Evolutionary conservation across 2,113 vertebrate genomes (phyloP).

Genomic region (Colaptes auratus): DNA sequence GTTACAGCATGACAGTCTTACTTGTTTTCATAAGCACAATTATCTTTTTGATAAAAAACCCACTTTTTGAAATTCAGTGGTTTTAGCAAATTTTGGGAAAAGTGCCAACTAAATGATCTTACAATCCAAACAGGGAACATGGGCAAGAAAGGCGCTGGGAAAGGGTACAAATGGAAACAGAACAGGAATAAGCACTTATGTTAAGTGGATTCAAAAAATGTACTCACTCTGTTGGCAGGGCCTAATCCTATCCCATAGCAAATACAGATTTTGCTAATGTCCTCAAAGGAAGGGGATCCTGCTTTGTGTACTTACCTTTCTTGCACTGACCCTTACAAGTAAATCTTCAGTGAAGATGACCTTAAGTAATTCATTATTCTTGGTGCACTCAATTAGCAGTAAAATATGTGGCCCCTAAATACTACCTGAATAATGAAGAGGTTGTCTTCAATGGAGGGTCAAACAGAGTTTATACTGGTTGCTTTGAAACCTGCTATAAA

Average conservation of each 20-base stretch:
- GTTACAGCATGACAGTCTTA: neutral
- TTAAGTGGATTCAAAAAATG: neutral
- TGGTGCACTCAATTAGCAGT: neutral
- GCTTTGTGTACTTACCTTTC: neutral
- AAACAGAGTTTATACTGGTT: neutral
- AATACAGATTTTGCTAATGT: neutral
- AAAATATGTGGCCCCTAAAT: neutral
- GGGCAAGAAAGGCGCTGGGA: neutral
- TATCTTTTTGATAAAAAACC: too few species aligned
- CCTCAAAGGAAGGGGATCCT: neutral
- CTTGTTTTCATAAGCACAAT: neutral
- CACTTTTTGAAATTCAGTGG: neutral
- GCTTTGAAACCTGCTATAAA: neutral
- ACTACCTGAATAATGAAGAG: neutral
- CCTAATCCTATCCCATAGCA: neutral
- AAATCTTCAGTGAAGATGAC: neutral
- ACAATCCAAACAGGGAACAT: neutral
- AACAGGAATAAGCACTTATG: neutral
- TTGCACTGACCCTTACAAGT: neutral
- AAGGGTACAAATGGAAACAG: neutral
- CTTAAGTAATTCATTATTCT: constrained; percentile 1
- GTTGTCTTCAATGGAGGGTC: neutral
- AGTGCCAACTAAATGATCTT: neutral
- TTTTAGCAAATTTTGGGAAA: neutral
- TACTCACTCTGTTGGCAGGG: neutral